Evolutionary conservation across 2,113 vertebrate species (phyloP), one percentile per base, ranked within the genome.

Genomic region (Pithys albifrons): DNA sequence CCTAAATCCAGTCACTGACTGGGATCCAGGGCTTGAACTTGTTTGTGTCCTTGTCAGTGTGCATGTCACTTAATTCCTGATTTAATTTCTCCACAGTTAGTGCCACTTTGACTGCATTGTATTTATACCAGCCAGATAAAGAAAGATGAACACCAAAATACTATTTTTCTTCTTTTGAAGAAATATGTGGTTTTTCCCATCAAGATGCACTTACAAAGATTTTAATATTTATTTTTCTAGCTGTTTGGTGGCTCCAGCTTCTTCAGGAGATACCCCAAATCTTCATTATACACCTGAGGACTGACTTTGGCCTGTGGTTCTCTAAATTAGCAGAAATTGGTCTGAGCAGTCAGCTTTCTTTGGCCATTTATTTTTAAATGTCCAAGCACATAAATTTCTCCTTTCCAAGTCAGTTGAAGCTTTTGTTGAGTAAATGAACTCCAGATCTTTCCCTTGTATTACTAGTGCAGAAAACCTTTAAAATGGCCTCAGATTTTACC

Each of bases 341-440:
- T 95, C 54, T 78, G 81, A 70, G 79, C 78, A 86, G 91, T 58
- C 69, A 77, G 73, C 51, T 97, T 97, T 91, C 85, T 94, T 88
- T 94, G 81, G 19, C 74, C 93, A 66, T 83, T 90, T 94, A 55
- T 96, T 95, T 87, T 61, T 29, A 81, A 93, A 90, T 76, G 75
- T 91, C 86, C 51, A 58, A 93, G 43, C 65, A 76, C 75, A 67
- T 91, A 87, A 95, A 79, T 96, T 91, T 85, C 61, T 82, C 19
- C 9, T 92, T 91, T 96, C 81, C 82, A 96, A 91, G 62, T 88
- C 75, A 91, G 2, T 61, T 91, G 76, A 87, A 89, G 83, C 69
- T 91, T 96, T 72, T 93, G 69, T 88, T 96, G 91, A 61, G 69
- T 93, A 94, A 93, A 94, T 95, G 79, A 95, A 69, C 54, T 97